These are phyloP conservation scores for Cenopis cana DNA, from an alignment of 2,888 invertebrate species.

Conservation along the genomic window DNA sequence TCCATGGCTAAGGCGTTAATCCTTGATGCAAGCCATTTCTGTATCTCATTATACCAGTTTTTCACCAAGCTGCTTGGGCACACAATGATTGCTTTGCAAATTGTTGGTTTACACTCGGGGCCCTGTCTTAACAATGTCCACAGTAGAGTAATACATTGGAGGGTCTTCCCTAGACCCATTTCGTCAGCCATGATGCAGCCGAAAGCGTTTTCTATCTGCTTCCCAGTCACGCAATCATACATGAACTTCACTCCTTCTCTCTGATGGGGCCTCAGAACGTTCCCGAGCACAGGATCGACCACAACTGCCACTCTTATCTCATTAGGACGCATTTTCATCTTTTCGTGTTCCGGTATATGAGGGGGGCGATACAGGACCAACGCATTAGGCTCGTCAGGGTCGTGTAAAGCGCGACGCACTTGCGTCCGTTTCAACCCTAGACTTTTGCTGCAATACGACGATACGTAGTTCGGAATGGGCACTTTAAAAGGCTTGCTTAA, in stretches of 20 bases:
- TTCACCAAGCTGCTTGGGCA: slow-evolving; percentile 99
- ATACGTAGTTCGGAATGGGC: slow-evolving; percentile 95
- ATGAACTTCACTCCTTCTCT: slow-evolving; percentile 99
- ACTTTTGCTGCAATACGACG: slow-evolving; percentile 89
- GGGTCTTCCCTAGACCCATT: slow-evolving; percentile 98
- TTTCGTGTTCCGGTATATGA: slow-evolving; percentile 93
- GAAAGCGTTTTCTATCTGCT: slow-evolving; percentile 92
- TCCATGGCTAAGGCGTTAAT: slow-evolving; percentile 94
- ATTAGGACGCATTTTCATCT: slow-evolving; percentile 90
- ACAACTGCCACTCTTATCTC: slow-evolving; percentile 95
- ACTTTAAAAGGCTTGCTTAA: slow-evolving; percentile 95
- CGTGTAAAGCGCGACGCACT: slow-evolving; percentile 91
- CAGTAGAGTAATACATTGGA: slow-evolving; percentile 97
- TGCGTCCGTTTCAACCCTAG: slow-evolving; percentile 90
- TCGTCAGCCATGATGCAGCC: slow-evolving; percentile 99
- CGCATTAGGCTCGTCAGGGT: slow-evolving; percentile 96
- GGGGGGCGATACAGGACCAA: slow-evolving; percentile 95
- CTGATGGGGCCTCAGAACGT: slow-evolving; percentile 98
- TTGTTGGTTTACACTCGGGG: slow-evolving; percentile 94
- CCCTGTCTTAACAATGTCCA: slow-evolving; percentile 98
- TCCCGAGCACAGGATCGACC: slow-evolving; percentile 96
- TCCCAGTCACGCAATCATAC: slow-evolving; percentile 99
- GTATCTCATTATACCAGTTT: slow-evolving; percentile 99
- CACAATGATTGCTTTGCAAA: slow-evolving; percentile 97
- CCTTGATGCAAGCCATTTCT: slow-evolving; percentile 96